Evolutionary conservation across 2,888 invertebrate genomes (phyloP).

Genomic region (Drosophila buzzatii): DNA sequence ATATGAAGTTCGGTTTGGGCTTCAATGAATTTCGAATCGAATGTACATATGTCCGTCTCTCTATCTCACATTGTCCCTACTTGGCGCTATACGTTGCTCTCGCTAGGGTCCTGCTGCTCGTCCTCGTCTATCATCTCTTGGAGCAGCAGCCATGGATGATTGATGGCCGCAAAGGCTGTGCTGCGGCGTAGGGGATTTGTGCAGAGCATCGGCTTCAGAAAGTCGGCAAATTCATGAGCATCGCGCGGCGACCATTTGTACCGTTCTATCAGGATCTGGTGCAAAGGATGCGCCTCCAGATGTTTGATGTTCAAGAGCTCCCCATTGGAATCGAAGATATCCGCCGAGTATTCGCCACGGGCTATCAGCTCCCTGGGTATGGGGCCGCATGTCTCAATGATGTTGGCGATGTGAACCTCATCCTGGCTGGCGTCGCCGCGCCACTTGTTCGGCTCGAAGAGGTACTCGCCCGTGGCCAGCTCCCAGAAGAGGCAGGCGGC

Average conservation of each 20-base stretch:
- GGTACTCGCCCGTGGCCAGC: constrained; percentile 98
- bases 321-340: constrained; percentile 97
- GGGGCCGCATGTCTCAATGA: constrained; percentile 97
- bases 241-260: constrained; percentile 96
- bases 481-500: constrained; percentile 99
- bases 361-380: constrained; percentile 96
- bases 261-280: constrained; percentile 96
- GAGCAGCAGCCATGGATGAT: constrained; percentile 94
- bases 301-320: constrained; percentile 96
- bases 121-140: neutral
- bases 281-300: constrained; percentile 96
- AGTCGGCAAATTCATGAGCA: constrained; percentile 96
- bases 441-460: constrained; percentile 99
- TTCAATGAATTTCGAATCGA: neutral
- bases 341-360: constrained; percentile 95
- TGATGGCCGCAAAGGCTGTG: constrained; percentile 95
- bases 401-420: constrained; percentile 99
- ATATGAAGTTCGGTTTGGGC: too few species aligned
- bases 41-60: too few species aligned
- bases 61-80: neutral
- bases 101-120: too few species aligned
- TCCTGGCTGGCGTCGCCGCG: constrained; percentile 93
- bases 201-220: constrained; percentile 97
- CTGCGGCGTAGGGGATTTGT: constrained; percentile 96
- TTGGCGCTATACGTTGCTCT: neutral